Conservation (phyloP, 2,113 vertebrate genomes). For the Dasyprocta punctata region DNA sequence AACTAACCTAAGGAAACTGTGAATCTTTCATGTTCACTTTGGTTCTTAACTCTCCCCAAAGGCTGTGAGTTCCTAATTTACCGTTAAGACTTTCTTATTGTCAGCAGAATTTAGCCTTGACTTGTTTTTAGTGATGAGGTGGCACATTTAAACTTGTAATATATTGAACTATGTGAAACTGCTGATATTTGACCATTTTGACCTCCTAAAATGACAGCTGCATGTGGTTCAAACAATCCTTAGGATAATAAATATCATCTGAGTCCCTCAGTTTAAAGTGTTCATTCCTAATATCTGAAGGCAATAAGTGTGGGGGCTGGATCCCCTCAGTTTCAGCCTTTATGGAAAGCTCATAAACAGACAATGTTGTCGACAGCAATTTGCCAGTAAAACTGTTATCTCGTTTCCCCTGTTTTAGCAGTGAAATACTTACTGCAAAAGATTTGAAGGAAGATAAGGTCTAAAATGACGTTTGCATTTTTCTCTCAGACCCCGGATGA, state of each 20-base stretch:
- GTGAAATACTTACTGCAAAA: neutral
- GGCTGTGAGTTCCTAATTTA: neutral
- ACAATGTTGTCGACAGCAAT: neutral
- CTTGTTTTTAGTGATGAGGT: slow-evolving; percentile 1
- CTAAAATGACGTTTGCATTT: neutral
- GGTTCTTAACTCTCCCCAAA: neutral
- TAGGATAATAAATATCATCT: neutral
- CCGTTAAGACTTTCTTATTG: neutral
- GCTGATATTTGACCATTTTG: neutral
- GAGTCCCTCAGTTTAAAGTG: neutral
- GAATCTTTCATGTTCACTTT: neutral
- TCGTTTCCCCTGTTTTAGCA: neutral
- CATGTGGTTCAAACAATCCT: neutral
- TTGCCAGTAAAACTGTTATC: neutral
- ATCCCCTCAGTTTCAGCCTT: neutral
- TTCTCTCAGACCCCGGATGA: neutral
- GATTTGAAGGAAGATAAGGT: neutral
- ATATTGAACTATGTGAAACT: neutral
- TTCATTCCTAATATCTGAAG: neutral
- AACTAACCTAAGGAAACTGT: neutral
- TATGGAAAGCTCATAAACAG: neutral
- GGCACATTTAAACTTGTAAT: neutral
- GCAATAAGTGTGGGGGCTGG: neutral
- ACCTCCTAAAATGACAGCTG: slow-evolving; percentile 1
- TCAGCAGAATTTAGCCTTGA: neutral